phyloP scores from a whole-genome alignment of 2,797 vertebrate genomes.

The Smutsia temminckii region DNA sequence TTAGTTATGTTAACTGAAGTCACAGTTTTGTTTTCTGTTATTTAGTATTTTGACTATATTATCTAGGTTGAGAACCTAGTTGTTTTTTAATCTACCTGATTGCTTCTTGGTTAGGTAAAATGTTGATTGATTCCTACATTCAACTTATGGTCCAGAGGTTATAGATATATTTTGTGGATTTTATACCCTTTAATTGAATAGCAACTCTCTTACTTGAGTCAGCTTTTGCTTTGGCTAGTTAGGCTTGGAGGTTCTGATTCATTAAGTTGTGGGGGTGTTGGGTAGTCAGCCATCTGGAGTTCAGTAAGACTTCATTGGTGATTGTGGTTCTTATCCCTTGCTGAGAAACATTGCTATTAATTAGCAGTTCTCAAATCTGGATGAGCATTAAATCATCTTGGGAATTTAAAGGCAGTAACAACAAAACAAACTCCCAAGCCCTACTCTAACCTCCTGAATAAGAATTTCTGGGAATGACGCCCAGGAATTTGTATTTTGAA shows the following conservation, averaged over 20 bases:
- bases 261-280: not conserved
- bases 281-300: not conserved
- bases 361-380: not conserved
- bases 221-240: not conserved
- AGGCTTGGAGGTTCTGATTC: not conserved
- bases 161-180: constrained; percentile 2
- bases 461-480: not conserved
- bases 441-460: not conserved
- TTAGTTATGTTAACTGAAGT: not conserved
- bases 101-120: not conserved
- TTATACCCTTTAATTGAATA: not conserved
- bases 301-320: not conserved
- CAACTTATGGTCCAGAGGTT: not conserved
- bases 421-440: not conserved
- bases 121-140: not conserved
- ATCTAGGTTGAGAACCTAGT: not conserved
- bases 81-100: not conserved
- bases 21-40: not conserved
- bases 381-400: not conserved
- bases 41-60: not conserved
- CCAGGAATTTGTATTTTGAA: not conserved
- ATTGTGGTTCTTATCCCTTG: not conserved
- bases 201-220: not conserved
- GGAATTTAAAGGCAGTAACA: constrained; percentile 36
- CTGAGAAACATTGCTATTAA: constrained; percentile 23